These are phyloP conservation scores for Oryzias melastigma DNA, from an alignment of 2,113 vertebrate species.

Conservation along the genomic window DNA sequence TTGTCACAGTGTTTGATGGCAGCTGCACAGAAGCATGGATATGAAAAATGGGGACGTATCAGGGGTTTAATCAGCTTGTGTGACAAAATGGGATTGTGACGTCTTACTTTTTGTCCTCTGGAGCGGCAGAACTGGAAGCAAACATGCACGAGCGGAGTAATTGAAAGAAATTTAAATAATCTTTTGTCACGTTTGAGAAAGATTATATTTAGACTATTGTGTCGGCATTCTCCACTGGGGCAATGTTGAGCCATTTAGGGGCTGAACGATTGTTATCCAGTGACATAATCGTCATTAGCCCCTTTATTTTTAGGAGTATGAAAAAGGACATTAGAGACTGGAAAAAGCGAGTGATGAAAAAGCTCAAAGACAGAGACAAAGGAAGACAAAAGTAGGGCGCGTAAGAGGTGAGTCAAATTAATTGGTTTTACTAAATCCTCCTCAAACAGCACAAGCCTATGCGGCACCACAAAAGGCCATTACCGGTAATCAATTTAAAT, in stretches of 20 bases:
- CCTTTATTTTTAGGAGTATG: slow-evolving; percentile 37
- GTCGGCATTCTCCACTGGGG: slow-evolving; percentile 29
- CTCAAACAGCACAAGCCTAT: slow-evolving; percentile 72
- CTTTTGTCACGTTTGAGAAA: slow-evolving; percentile 30
- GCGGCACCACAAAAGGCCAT: slow-evolving; percentile 74
- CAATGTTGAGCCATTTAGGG: slow-evolving; percentile 52
- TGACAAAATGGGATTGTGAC: slow-evolving; percentile 63
- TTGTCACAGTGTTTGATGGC: slow-evolving; percentile 59
- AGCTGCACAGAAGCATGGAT: slow-evolving; percentile 14
- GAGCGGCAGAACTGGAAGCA: slow-evolving; percentile 24
- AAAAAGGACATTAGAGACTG: slow-evolving; percentile 38
- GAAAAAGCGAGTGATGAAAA: slow-evolving; percentile 49
- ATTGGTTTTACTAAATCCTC: slow-evolving; percentile 79
- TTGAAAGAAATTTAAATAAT: slow-evolving; percentile 57
- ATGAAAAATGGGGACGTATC: slow-evolving; percentile 34
- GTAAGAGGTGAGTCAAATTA: slow-evolving; percentile 69
- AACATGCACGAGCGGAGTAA: slow-evolving; percentile 29
- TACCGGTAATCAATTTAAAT: slow-evolving; percentile 80
- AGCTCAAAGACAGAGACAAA: slow-evolving; percentile 53
- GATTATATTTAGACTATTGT: slow-evolving; percentile 22
- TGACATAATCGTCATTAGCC: slow-evolving; percentile 38
- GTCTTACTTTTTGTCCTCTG: slow-evolving; percentile 28
- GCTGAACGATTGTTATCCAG: slow-evolving; percentile 50
- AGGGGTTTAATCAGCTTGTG: slow-evolving; percentile 62
- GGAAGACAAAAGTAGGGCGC: slow-evolving; percentile 47